A percentile compares a stretch with the other conserved stretches of the same genome.
Conservation (phyloP, 2,113 vertebrate genomes). For the Calcarius ornatus region DNA sequence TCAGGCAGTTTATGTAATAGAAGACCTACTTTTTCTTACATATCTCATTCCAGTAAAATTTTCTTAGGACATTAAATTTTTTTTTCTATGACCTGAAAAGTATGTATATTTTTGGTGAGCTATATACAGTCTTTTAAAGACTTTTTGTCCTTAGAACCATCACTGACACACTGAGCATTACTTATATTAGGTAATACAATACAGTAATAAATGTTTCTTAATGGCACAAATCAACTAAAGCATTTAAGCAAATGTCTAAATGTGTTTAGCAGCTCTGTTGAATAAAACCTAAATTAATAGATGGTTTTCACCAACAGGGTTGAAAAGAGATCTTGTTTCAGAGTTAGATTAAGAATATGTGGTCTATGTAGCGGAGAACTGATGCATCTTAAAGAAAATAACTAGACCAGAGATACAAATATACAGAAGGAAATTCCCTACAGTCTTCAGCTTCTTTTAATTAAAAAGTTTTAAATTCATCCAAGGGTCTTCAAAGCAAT, state of each 20-base stretch:
- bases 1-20: neutral
- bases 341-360: neutral
- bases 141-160: neutral
- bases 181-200: neutral
- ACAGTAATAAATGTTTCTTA: neutral
- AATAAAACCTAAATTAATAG: neutral
- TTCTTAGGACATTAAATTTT: neutral
- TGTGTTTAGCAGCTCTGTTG: neutral
- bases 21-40: neutral
- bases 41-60: neutral
- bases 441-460: neutral
- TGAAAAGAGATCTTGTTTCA: neutral
- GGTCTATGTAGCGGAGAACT: neutral
- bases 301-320: neutral
- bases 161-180: neutral
- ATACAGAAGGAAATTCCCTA: neutral
- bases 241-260: neutral
- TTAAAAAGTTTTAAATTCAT: neutral
- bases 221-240: neutral
- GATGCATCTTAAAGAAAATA: neutral
- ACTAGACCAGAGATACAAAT: neutral
- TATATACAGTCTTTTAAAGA: neutral
- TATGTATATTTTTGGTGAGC: neutral
- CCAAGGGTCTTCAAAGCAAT: neutral
- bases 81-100: neutral